These are phyloP conservation scores for Amblyteles armatorius DNA, from an alignment of 2,888 invertebrate species.

Conservation along the genomic window DNA sequence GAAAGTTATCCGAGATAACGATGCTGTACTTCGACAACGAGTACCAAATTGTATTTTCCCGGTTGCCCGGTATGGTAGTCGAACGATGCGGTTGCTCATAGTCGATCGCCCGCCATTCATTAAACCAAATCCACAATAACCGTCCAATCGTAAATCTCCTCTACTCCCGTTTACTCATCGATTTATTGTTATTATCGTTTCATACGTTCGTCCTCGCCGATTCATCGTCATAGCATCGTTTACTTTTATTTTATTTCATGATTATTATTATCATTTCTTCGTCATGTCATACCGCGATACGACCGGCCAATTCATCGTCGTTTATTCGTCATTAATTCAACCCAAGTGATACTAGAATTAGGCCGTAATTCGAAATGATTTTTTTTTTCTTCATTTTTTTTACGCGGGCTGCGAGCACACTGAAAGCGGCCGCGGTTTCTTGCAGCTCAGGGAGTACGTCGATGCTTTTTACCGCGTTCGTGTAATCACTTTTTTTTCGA, in stretches of 20 bases:
- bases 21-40: conserved; percentile 97
- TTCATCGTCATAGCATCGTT: conserved; percentile 21
- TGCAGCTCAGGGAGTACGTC: conserved; percentile 13
- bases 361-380: conserved; percentile 54
- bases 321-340: conserved; percentile 50
- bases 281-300: conserved; percentile 27
- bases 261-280: conserved; percentile 8
- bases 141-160: conserved; percentile 46
- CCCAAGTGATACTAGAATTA: conserved; percentile 66
- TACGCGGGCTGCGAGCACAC: conserved; percentile 18
- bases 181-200: conserved; percentile 40
- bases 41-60: conserved; percentile 94
- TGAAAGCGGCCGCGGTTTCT: conserved; percentile 28
- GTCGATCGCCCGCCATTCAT: conserved; percentile 69
- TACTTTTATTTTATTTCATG: conserved; percentile 16
- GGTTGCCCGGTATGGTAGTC: conserved; percentile 97
- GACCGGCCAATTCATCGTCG: conserved; percentile 45
- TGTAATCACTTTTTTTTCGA: not conserved
- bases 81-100: conserved; percentile 97
- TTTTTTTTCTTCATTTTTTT: conserved; percentile 5
- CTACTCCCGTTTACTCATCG: conserved; percentile 15
- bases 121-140: conserved; percentile 43
- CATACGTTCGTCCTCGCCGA: conserved; percentile 38
- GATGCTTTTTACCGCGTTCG: not conserved
- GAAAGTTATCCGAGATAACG: conserved; percentile 94